Evolutionary conservation across 1,140 invertebrate genomes (phyloP), one percentile per base, ranked within the genome.

Genomic region (Drosophila asahinai): DNA sequence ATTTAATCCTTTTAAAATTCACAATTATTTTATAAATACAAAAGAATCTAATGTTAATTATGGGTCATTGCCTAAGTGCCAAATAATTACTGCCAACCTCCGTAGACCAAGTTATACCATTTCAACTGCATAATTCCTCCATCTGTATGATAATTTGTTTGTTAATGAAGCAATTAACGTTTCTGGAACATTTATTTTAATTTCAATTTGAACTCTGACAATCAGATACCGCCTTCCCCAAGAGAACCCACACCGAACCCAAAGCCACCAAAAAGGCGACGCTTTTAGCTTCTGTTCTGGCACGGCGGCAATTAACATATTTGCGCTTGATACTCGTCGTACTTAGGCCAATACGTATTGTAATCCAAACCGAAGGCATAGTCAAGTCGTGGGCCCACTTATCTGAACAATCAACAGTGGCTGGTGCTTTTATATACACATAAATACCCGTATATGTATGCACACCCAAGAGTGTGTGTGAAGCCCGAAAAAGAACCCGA

Each of bases 281-380:
- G 15, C 49, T 62, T 40, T 47, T 40, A 43, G 77, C 77, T 79
- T 79, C 77, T 65, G 77, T 79, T 65, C 64, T 72, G 12, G 36
- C 55, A 49, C 66, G 57, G 54, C 42, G 45, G 77, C 76, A 79
- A 79, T 79, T 79, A 79, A 79, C 77, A 79, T 79, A 79, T 79
- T 79, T 79, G 48, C 77, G 59, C 76, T 72, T 22, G 42, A 22
- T 36, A 25, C 62, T 54, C 47, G 58, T 52, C 47, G 59, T 64
- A 60, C 54, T 57, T 57, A 6, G 54, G 54, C 60, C 66, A 72
- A 79, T 72, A 65, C 49, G 49, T 48, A 55, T 47, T 71, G 48
- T 66, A 33, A 45, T 51, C 38, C 66, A 54, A 45, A 77, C 36
- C 58, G 36, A 62, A 79, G 67, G 60, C 74, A 77, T 61, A 78